Conservation (phyloP, 2,888 invertebrate species). For the Plagodis pulveraria region DNA sequence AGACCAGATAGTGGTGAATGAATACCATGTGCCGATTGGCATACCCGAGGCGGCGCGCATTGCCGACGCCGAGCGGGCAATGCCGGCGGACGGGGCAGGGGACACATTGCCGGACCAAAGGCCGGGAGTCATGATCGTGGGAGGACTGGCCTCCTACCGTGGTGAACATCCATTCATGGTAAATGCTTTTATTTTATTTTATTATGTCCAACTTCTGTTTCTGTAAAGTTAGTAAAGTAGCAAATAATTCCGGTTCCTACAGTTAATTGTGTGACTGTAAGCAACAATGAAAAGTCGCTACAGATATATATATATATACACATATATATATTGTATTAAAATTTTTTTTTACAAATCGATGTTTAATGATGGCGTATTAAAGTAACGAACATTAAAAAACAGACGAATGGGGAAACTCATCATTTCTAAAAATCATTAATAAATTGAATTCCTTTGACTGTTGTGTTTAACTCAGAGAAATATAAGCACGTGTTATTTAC, state of each 20-base stretch:
- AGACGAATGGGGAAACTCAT: no score
- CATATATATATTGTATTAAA: no score
- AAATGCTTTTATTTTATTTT: conserved; percentile 12
- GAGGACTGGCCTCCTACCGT: conserved; percentile 38
- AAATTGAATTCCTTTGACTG: no score
- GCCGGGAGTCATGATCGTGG: conserved; percentile 39
- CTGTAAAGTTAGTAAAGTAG: not conserved
- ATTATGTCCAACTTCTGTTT: not conserved
- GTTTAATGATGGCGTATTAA: no score
- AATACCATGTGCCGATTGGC: conserved; percentile 53
- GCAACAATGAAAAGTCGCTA: not conserved
- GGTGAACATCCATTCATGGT: conserved; percentile 40
- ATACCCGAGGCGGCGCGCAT: conserved; percentile 49
- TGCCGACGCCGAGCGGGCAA: conserved; percentile 38
- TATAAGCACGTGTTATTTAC: no score
- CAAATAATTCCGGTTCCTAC: no score
- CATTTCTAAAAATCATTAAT: no score
- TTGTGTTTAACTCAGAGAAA: no score
- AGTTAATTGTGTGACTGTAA: no score
- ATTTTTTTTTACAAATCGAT: no score
- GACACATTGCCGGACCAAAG: not conserved
- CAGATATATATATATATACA: not conserved
- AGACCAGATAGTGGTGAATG: not conserved
- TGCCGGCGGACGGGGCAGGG: conserved; percentile 34
- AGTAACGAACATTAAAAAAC: no score